Evolutionary conservation across 2,888 invertebrate species (phyloP).

Genomic region (Coremacera marginata): DNA sequence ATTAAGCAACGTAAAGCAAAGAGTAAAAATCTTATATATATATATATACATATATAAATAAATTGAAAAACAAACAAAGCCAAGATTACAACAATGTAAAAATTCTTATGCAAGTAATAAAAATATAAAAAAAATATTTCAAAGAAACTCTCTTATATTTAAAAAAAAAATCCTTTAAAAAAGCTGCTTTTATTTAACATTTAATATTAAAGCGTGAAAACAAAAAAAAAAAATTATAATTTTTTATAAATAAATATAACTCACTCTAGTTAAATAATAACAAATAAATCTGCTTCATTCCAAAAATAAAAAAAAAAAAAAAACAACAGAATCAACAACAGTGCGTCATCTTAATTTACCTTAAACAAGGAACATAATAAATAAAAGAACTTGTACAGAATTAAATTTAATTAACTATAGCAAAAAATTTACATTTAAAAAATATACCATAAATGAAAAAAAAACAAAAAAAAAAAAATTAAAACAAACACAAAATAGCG

Average conservation of each 20-base stretch:
- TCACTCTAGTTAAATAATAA: slow-evolving; percentile 44
- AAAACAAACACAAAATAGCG: neutral
- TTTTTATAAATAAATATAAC: slow-evolving; percentile 44
- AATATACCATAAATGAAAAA: slow-evolving; percentile 6
- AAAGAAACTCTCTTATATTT: neutral
- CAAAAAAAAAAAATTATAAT: slow-evolving; percentile 35
- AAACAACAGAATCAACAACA: neutral
- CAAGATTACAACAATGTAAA: slow-evolving; percentile 23
- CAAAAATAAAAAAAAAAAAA: slow-evolving; percentile 1
- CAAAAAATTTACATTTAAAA: slow-evolving; percentile 3
- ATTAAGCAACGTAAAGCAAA: slow-evolving; percentile 33
- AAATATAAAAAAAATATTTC: slow-evolving; percentile 40
- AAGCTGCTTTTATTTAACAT: slow-evolving; percentile 19
- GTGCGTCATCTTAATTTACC: slow-evolving; percentile 11
- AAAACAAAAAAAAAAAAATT: neutral
- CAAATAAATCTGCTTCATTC: slow-evolving; percentile 41
- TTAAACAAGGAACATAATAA: slow-evolving; percentile 5
- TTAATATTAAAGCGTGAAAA: slow-evolving; percentile 14
- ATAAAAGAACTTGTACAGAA: slow-evolving; percentile 21
- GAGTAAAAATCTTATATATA: slow-evolving; percentile 1
- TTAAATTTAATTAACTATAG: slow-evolving; percentile 30
- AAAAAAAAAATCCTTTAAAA: neutral
- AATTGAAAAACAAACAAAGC: slow-evolving; percentile 12
- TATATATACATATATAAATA: neutral
- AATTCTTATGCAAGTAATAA: slow-evolving; percentile 35